Evolutionary conservation across 2,888 invertebrate genomes (phyloP), one percentile per base, ranked within the genome.

Genomic region (Oasisia sp.): DNA sequence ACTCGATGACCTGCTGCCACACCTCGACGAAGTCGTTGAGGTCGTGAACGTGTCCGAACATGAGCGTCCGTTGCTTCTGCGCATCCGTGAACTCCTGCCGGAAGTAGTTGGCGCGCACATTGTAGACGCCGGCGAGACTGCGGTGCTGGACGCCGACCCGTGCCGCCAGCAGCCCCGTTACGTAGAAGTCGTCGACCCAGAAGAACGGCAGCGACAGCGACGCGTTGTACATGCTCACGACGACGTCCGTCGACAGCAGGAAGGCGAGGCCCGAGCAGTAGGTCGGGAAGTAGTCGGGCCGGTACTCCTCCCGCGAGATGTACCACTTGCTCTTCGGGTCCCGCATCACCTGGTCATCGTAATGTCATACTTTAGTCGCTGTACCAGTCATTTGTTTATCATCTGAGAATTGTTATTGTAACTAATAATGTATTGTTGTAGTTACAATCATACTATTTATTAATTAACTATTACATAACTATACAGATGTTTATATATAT

Each of bases 121-220:
- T 93, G 93, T 96, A 96, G 58, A 94, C 94, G 12, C 94, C 93
- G 94, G 96, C 96, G 91, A 95, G 94, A 44, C 95, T 94, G 91
- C 93, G 93, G 91, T 95, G 95, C 90, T 94, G 93, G 19, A 95
- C 93, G 12, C 94, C 94, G n/a, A 95, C 93, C 38, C 94, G 94
- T 90, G 94, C 94, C 0, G 95, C 95, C n/a, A 98, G 96, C 91
- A 98, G 97, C 0, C 99, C 99, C 0, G 98, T 99, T 0, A 99
- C 96, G 95, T 97, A 98, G 91, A 98, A 97, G 95, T 99, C 99
- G 95, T 99, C 99, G 93, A 99, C 98, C 98, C 99, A 99, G 96
- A 99, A 98, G 94, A 97, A 98, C 32, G 97, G 97, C n/a, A 97
- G 96, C 11, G 96, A 96, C 94, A 97, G 97, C 0, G 97, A 97